These are phyloP conservation scores for Empidonax traillii DNA, from an alignment of 2,113 vertebrate species.

Conservation along the genomic window DNA sequence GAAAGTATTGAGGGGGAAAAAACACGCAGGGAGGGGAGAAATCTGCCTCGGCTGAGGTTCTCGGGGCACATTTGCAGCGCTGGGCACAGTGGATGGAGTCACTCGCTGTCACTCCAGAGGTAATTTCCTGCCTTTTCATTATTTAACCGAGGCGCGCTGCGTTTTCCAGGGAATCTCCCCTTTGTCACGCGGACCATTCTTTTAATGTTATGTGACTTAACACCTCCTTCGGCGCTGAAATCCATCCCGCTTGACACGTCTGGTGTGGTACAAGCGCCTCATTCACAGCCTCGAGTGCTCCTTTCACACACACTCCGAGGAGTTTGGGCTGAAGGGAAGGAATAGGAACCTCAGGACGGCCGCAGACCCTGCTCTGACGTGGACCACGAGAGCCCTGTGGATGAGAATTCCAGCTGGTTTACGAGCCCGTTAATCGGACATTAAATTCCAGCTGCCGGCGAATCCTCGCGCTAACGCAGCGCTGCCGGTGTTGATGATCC, in stretches of 20 bases:
- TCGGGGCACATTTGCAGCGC: not conserved
- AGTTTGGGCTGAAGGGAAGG: not conserved
- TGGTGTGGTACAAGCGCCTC: not conserved
- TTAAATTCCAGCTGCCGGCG: not conserved
- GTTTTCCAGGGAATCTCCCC: not conserved
- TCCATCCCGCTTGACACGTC: not conserved
- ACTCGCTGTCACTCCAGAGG: not conserved
- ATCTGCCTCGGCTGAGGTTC: not conserved
- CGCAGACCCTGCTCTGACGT: fast-evolving
- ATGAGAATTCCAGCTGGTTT: not conserved
- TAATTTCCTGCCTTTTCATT: not conserved
- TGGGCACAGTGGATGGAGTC: not conserved
- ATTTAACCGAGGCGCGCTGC: not conserved
- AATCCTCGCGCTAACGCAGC: not conserved
- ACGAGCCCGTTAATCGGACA: not conserved
- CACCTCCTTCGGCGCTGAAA: not conserved
- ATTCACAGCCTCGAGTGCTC: not conserved
- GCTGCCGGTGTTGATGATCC: not conserved
- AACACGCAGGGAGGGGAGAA: fast-evolving
- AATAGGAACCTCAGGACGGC: not conserved
- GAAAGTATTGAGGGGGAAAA: not conserved
- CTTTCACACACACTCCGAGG: not conserved
- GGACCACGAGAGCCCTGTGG: not conserved
- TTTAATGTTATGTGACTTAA: not conserved
- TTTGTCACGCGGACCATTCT: not conserved